phyloP scores from a whole-genome alignment of 2,113 vertebrate genomes.

The Tragulus kanchil region DNA sequence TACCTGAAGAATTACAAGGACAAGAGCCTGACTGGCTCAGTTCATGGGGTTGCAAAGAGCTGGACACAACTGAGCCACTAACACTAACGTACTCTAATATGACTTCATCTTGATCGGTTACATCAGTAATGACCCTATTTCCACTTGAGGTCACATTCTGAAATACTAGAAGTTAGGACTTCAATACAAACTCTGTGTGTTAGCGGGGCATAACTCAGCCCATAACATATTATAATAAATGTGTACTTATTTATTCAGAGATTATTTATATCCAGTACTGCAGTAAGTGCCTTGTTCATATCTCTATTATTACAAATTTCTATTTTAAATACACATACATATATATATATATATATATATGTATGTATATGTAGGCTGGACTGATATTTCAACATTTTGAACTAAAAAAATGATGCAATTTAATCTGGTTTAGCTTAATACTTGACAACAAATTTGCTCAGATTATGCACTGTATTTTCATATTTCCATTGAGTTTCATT shows the following conservation, averaged over 20 bases:
- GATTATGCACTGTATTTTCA: not conserved
- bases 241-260: not conserved
- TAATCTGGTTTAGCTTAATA: constrained; percentile 3
- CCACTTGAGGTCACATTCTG: constrained; percentile 23
- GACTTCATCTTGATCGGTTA: not conserved
- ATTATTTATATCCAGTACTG: not conserved
- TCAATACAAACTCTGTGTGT: not conserved
- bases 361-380: not conserved
- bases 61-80: not conserved
- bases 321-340: not conserved
- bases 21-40: not conserved
- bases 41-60: not conserved
- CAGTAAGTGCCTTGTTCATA: not conserved
- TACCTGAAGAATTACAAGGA: not conserved
- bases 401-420: not conserved
- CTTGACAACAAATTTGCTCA: not conserved
- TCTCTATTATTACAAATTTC: not conserved
- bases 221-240: not conserved
- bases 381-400: not conserved
- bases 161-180: not conserved
- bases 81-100: not conserved
- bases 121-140: not conserved
- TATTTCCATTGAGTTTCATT: constrained; percentile 5
- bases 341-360: not conserved
- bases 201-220: not conserved